Evolutionary conservation across 1,140 invertebrate genomes (phyloP).

Genomic region (Solenopsis invicta): DNA sequence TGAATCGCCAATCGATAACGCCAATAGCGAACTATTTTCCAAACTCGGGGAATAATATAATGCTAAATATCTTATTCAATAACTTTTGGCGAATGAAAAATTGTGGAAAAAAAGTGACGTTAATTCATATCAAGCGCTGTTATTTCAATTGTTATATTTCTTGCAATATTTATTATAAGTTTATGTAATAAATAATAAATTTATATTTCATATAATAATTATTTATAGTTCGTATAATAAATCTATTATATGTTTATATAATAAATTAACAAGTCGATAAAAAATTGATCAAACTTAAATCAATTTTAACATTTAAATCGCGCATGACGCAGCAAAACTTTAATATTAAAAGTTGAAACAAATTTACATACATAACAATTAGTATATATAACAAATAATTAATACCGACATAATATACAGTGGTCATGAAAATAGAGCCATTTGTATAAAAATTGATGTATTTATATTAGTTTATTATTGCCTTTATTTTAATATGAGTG

Average conservation of each 20-base stretch:
- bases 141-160: background rate
- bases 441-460: too few species aligned
- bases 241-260: background rate
- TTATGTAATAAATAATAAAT: background rate
- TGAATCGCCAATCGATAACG: constrained; percentile 44
- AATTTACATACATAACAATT: background rate
- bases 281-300: background rate
- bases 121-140: background rate
- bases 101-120: background rate
- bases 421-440: background rate
- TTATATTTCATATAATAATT: too few species aligned
- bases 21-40: constrained; percentile 50
- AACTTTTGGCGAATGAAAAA: background rate
- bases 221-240: too few species aligned
- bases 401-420: background rate
- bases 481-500: too few species aligned
- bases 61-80: background rate
- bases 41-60: constrained; percentile 22
- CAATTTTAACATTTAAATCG: background rate
- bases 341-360: constrained; percentile 3
- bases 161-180: background rate
- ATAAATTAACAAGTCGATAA: background rate
- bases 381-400: background rate
- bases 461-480: too few species aligned
- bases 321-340: background rate